Base-by-base conservation (phyloP, 2,113 vertebrate species). In the Sturnira hondurensis region DNA sequence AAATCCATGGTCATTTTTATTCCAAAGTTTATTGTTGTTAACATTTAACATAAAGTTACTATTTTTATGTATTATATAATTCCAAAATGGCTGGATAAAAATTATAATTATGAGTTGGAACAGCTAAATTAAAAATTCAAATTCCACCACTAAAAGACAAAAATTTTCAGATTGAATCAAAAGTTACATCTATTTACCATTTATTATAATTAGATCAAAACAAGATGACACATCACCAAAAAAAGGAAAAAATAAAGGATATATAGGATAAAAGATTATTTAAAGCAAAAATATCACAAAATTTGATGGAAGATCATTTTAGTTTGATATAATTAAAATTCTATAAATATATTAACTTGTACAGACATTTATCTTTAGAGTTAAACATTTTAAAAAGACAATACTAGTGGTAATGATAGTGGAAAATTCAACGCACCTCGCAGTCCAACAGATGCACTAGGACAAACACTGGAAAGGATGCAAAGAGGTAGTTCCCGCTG, bases 211-310 rank as follows among this genome's bases (percentile, higher is more conserved):
- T 45, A 92, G 38, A 74, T 56, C 52, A 92, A 65, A 86, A 81
- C 36, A 91, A 95, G 81, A 28, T 81, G 31, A 80, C 24, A n/a
- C 3, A 43, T 26, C 11, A 84, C 1, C 2, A 68, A 67, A 85
- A 52, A 58, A 38, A 31, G 65, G 16, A 56, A n/a, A 22, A 47
- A 10, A 45, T 1, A 58, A 5, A 56, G 17, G 9, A 86, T 52
- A 80, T 83, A 36, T 56, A 56, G 45, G 7, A 11, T 1, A 52
- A 80, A 45, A 78, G 8, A 80, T 61, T 63, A 70, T 67, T 83
- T 84, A 95, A 81, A 85, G 43, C 63, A 86, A 91, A 58, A 93
- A 86, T 61, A 90, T 41, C 19, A 89, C 63, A 76, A 58, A 61
- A 67, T 77, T 67, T 33, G 14, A 70, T 83, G 73, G 28, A 68